Evolutionary conservation across 2,113 vertebrate species (phyloP).

Genomic region (Podiceps cristatus): DNA sequence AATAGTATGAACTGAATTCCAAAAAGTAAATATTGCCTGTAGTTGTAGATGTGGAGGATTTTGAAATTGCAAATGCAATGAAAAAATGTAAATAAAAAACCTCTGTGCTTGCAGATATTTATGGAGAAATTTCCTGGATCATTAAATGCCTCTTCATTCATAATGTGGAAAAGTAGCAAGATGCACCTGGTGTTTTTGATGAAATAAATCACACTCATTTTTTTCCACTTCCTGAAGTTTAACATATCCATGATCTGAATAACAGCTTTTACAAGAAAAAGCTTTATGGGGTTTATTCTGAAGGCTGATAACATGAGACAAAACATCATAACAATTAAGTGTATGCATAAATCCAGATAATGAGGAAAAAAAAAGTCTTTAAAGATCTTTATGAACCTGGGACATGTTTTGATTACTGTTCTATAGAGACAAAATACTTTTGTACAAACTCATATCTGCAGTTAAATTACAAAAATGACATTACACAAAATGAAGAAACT

Average conservation of each 20-base stretch:
- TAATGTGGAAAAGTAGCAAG: neutral
- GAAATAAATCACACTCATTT: neutral
- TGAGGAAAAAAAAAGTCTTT: neutral
- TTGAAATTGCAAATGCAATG: constrained; percentile 2
- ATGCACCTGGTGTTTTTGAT: constrained; percentile 44
- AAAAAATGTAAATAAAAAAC: neutral
- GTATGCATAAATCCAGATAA: neutral
- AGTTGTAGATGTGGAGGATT: neutral
- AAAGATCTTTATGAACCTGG: neutral
- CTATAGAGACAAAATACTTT: neutral
- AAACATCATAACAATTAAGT: neutral
- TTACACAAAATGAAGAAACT: neutral
- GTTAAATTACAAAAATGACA: neutral
- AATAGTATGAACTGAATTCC: neutral
- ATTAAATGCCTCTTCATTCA: constrained; percentile 36
- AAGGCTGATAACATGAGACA: neutral
- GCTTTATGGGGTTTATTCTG: neutral
- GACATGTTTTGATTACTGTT: neutral
- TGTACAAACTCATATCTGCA: neutral
- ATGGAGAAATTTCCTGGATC: constrained; percentile 3
- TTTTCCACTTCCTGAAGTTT: constrained; percentile 14
- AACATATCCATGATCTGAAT: neutral
- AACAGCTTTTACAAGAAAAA: neutral
- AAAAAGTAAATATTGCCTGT: neutral
- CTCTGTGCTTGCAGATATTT: constrained; percentile 12